Percentiles rank a stretch among this genome's conserved stretches.
phyloP scores from a whole-genome alignment of 1,140 invertebrate genomes.

The Limonius californicus region DNA sequence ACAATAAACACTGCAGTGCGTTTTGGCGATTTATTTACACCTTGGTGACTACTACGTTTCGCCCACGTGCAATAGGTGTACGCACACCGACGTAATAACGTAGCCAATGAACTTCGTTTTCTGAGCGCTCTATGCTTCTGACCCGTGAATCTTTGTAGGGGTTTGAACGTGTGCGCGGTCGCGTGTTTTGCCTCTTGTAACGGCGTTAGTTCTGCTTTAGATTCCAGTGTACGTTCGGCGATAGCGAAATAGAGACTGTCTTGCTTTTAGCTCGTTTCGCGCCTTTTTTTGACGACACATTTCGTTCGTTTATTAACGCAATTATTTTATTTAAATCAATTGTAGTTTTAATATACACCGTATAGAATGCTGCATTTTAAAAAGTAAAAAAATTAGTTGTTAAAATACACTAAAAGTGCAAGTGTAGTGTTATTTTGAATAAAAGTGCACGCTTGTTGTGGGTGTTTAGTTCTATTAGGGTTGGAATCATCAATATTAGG shows the following conservation, averaged over 20 bases:
- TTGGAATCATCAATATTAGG: no score
- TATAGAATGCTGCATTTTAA: no score
- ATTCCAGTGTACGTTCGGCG: neutral
- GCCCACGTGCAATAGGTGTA: slow-evolving; percentile 7
- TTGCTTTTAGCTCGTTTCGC: slow-evolving; percentile 3
- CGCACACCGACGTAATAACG: neutral
- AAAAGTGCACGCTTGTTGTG: no score
- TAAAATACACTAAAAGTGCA: no score
- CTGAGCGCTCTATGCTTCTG: neutral
- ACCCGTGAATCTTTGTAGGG: neutral
- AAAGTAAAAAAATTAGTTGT: no score
- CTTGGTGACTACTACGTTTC: neutral
- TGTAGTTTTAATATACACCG: no score
- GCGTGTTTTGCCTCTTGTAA: slow-evolving; percentile 4
- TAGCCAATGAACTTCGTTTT: neutral
- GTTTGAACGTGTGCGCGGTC: slow-evolving; percentile 10
- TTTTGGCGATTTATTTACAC: neutral
- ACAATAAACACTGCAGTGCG: neutral
- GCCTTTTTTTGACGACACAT: slow-evolving; percentile 2
- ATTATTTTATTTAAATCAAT: no score
- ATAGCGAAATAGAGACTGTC: neutral
- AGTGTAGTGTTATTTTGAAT: no score
- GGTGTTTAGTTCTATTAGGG: no score
- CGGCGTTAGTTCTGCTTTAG: slow-evolving; percentile 1
- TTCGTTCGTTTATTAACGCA: no score